Base-by-base conservation (phyloP, 2,113 vertebrate species). In the Corythaixoides concolor region DNA sequence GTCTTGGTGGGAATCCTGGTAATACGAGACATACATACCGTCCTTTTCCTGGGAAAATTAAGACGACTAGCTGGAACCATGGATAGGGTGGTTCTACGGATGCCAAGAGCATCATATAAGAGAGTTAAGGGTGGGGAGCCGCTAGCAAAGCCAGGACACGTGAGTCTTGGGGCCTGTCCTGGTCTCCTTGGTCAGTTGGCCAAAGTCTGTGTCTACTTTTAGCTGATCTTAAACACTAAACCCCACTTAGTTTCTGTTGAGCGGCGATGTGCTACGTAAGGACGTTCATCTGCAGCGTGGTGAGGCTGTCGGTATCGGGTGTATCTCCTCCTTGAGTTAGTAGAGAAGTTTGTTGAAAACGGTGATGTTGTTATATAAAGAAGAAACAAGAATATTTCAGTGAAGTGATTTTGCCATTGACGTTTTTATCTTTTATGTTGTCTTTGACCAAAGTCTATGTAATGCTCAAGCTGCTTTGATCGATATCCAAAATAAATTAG, bases 1-100 rank as follows among this genome's bases (percentile, higher is more conserved):
- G 12, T 35, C 33, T 17, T 1, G 3, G 33, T 47, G 77, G 72
- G 33, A 50, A 49, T 49, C 58, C 73, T 62, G 41, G 43, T 84
- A 1, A 2, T 5, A 2, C 5, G 6, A 39, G n/a, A 5, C 9
- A 17, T 0, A 4, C 7, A 3, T 17, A 3, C 15, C 11, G 9
- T 50, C 39, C 5, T 26, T 56, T 50, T 50, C n/a, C 62, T 15
- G 6, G 72, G 80, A 69, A 53, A 80, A 62, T 12, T 8, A 3
- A 11, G 24, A 62, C 14, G n/a, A 37, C 8, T 16, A 24, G 23
- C 60, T 62, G 35, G 35, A 39, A 22, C 24, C 13, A 1, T 7
- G 76, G 53, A 5, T 39, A 1, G 16, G 33, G 28, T n/a, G 50
- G 26, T 66, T 74, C 5, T 58, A 30, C 22, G 20, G 39, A 20